These are phyloP conservation scores for Diadegma fenestrale DNA, from an alignment of 2,888 invertebrate species.

Conservation along the genomic window DNA sequence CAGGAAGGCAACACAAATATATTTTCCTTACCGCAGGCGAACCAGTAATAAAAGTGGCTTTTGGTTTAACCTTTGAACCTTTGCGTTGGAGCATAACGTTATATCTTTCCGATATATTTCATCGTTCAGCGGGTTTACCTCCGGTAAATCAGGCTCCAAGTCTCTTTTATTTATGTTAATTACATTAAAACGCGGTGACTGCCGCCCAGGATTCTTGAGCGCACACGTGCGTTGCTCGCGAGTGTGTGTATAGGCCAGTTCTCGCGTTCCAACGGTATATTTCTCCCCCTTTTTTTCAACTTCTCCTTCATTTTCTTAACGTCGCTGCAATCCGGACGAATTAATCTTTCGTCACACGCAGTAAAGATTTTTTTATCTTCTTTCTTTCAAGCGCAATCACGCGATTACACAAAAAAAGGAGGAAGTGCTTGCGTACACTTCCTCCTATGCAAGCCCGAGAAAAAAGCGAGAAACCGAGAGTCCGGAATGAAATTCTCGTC, in stretches of 20 bases:
- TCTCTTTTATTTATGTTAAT: slow-evolving; percentile 75
- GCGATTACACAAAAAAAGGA: slow-evolving; percentile 60
- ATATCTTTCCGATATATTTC: slow-evolving; percentile 69
- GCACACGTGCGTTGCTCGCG: slow-evolving; percentile 48
- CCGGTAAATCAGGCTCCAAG: slow-evolving; percentile 72
- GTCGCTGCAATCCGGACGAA: slow-evolving; percentile 63
- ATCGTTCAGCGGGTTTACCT: slow-evolving; percentile 71
- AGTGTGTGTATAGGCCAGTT: not conserved
- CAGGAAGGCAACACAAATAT: slow-evolving; percentile 34
- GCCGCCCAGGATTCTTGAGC: slow-evolving; percentile 55
- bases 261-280: slow-evolving; percentile 36
- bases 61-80: slow-evolving; percentile 76
- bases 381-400: slow-evolving; percentile 51
- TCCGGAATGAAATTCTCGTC: slow-evolving; percentile 37
- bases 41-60: slow-evolving; percentile 71
- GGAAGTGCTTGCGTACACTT: slow-evolving; percentile 58
- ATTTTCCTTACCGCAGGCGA: slow-evolving; percentile 59
- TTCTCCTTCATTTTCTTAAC: slow-evolving; percentile 27
- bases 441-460: slow-evolving; percentile 32
- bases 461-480: not conserved
- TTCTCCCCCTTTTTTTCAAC: slow-evolving; percentile 1
- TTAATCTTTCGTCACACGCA: slow-evolving; percentile 69
- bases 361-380: slow-evolving; percentile 40
- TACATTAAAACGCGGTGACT: slow-evolving; percentile 72
- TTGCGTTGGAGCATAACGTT: slow-evolving; percentile 55